These are phyloP conservation scores for Mormyrus hasselquistii DNA, from an alignment of 2,797 vertebrate species.

Conservation along the genomic window DNA sequence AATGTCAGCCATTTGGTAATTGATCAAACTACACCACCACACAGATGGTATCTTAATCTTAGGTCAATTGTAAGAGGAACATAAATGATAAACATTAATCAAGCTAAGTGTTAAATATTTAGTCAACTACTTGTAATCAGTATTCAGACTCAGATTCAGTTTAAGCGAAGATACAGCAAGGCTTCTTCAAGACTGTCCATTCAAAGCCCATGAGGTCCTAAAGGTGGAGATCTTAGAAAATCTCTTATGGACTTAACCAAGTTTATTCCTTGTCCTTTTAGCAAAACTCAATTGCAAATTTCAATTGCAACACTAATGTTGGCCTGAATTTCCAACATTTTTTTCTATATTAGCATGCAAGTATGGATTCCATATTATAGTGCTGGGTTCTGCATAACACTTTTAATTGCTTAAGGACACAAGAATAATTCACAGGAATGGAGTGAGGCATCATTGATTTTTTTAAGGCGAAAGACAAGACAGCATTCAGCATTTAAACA, in stretches of 20 bases:
- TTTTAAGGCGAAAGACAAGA: neutral
- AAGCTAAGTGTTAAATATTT: neutral
- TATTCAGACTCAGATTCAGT: neutral
- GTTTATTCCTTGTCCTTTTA: neutral
- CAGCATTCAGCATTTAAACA: neutral
- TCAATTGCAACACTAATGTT: neutral
- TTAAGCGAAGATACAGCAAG: neutral
- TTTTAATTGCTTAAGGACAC: neutral
- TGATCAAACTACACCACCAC: neutral
- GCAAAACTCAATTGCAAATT: neutral
- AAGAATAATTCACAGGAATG: neutral
- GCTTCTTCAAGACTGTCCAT: neutral
- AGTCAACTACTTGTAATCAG: neutral
- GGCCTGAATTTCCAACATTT: neutral
- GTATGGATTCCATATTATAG: neutral
- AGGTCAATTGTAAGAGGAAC: neutral
- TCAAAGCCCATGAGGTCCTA: neutral
- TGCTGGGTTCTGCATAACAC: neutral
- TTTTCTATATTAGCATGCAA: neutral
- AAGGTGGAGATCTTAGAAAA: neutral
- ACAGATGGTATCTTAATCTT: neutral
- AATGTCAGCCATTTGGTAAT: neutral
- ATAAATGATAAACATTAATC: neutral
- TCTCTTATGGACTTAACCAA: neutral
- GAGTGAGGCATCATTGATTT: neutral